Conservation (phyloP, 2,888 invertebrate species). For the Drosophila nigritarsus region DNA sequence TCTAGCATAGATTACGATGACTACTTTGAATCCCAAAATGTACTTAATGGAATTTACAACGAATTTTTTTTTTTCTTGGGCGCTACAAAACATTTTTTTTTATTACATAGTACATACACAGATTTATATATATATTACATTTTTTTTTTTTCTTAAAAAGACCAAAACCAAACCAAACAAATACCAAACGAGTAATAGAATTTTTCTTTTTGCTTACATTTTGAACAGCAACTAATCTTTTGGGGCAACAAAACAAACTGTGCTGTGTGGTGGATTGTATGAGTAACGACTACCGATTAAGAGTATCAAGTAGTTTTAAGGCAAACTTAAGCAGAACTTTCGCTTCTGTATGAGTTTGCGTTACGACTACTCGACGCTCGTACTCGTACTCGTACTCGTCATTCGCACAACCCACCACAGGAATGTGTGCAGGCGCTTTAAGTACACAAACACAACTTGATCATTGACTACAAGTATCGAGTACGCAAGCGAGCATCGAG, state of each 20-base stretch:
- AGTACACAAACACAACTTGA: constrained; percentile 3
- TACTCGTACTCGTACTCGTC: background rate
- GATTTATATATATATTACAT: constrained; percentile 20
- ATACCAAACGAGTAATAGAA: constrained; percentile 72
- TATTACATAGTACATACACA: constrained; percentile 15
- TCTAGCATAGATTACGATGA: constrained; percentile 38
- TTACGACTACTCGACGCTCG: background rate
- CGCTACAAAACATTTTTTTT: constrained; percentile 67
- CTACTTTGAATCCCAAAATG: constrained; percentile 32
- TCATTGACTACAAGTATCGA: background rate
- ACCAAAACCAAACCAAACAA: constrained; percentile 56
- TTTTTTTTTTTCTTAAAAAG: constrained; percentile 25
- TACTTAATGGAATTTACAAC: constrained; percentile 51
- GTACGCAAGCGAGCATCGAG: background rate
- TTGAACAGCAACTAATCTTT: constrained; percentile 10
- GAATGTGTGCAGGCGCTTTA: constrained; percentile 35
- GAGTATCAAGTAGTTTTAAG: constrained; percentile 11
- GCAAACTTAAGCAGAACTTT: constrained; percentile 55
- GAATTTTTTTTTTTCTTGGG: constrained; percentile 40
- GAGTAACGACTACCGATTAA: constrained; percentile 29
- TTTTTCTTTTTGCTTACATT: constrained; percentile 24
- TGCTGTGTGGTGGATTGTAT: constrained; percentile 56
- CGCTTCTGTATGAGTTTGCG: background rate
- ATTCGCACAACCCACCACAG: background rate
- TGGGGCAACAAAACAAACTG: constrained; percentile 34